These are phyloP conservation scores for Salvator merianae DNA, from an alignment of 2,113 vertebrate genomes.

Conservation along the genomic window DNA sequence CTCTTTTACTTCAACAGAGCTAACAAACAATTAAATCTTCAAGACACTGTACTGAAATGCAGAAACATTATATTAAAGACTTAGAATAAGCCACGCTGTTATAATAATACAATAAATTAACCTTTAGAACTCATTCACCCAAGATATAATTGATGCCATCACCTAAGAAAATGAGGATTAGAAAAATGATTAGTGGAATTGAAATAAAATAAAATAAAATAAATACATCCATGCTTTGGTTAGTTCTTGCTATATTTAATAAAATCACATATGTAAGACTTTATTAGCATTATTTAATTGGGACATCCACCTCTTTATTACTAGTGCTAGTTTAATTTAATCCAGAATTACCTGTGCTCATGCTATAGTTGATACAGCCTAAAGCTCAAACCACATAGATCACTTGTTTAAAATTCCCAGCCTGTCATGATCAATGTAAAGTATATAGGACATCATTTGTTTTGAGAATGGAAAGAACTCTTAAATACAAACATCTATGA, in stretches of 20 bases:
- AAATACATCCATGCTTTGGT: neutral
- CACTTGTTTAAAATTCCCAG: neutral
- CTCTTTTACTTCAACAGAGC: neutral
- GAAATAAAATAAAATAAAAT: too few species aligned
- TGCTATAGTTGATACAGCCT: neutral
- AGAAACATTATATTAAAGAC: neutral
- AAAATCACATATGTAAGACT: neutral
- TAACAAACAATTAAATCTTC: constrained; percentile 1
- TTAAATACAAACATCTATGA: neutral
- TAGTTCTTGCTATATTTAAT: neutral
- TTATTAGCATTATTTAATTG: neutral
- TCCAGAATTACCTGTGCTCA: neutral
- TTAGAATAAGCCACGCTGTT: neutral
- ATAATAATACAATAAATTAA: constrained; percentile 2
- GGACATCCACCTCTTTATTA: too few species aligned
- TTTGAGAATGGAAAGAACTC: neutral
- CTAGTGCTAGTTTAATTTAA: neutral
- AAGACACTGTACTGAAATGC: neutral
- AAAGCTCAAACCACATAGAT: neutral
- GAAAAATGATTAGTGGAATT: neutral
- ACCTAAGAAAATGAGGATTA: neutral
- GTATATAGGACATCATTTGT: neutral
- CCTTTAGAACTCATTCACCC: neutral
- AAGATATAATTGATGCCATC: constrained; percentile 8
- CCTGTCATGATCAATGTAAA: neutral